These are phyloP conservation scores for Chrysomela aeneicollis DNA, from an alignment of 2,888 invertebrate genomes.

Conservation along the genomic window DNA sequence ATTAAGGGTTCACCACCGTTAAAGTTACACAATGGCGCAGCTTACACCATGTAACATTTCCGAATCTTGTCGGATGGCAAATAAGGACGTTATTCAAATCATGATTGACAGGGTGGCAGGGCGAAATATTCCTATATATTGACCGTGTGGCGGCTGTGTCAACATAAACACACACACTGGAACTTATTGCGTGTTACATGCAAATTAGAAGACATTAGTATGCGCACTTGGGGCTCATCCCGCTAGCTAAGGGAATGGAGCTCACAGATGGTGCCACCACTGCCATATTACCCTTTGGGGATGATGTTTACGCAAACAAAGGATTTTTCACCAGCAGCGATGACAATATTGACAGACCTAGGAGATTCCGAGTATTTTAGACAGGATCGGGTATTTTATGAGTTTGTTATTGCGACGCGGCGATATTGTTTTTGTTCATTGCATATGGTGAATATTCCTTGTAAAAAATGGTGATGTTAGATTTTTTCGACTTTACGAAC, in stretches of 20 bases:
- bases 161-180: constrained; percentile 53
- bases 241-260: constrained; percentile 49
- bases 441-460: too few relatives aligned
- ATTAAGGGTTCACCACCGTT: not conserved
- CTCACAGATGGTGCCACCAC: constrained; percentile 53
- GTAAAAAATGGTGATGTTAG: too few relatives aligned
- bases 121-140: constrained; percentile 41
- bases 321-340: constrained; percentile 51
- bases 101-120: constrained; percentile 55
- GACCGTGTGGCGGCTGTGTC: constrained; percentile 58
- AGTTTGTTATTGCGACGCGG: too few relatives aligned
- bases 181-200: constrained; percentile 61
- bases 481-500: too few relatives aligned
- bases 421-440: too few relatives aligned
- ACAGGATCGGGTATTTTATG: too few relatives aligned
- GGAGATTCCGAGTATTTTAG: constrained; percentile 28
- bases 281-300: constrained; percentile 54
- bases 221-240: constrained; percentile 59
- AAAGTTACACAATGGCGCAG: not conserved
- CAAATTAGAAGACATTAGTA: constrained; percentile 61
- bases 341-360: constrained; percentile 51
- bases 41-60: not conserved
- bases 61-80: constrained; percentile 16
- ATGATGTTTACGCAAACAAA: constrained; percentile 59
- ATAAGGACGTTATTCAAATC: constrained; percentile 36